These are phyloP conservation scores for Eospalax fontanierii DNA, from an alignment of 2,797 vertebrate species.

Conservation along the genomic window DNA sequence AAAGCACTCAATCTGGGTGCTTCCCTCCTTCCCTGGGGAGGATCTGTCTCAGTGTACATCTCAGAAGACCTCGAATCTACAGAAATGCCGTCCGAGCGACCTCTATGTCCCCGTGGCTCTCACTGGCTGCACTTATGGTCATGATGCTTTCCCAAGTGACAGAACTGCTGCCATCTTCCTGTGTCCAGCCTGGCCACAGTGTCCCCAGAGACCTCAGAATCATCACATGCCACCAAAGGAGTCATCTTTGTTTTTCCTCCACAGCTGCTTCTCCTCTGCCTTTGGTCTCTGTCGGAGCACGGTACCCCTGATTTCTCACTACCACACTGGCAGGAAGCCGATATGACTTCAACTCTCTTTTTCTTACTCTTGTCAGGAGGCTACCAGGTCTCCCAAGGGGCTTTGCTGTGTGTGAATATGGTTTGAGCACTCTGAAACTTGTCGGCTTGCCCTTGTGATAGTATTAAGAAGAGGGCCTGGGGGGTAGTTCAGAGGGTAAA, in stretches of 20 bases:
- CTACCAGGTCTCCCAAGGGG: neutral
- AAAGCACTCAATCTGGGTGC: neutral
- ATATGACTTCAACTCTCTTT: neutral
- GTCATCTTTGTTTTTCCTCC: neutral
- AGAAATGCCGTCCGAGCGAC: neutral
- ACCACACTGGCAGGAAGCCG: neutral
- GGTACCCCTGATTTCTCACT: too few relatives aligned
- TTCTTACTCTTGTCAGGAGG: neutral
- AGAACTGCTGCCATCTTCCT: neutral
- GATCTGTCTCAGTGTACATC: neutral
- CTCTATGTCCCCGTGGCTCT: neutral
- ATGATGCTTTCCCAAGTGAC: neutral
- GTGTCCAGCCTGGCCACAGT: neutral
- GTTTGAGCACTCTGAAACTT: neutral
- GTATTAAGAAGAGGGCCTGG: neutral
- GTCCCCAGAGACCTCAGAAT: neutral
- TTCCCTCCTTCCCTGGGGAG: neutral
- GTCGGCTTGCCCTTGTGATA: neutral
- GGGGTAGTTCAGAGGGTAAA: neutral
- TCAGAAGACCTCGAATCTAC: neutral
- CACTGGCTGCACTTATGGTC: rapidly evolving
- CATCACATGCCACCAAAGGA: neutral
- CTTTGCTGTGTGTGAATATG: neutral
- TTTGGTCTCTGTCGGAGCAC: neutral
- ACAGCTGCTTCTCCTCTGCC: neutral